Conservation (phyloP, 2,888 invertebrate genomes). For the Linnaemya vulpina region DNA sequence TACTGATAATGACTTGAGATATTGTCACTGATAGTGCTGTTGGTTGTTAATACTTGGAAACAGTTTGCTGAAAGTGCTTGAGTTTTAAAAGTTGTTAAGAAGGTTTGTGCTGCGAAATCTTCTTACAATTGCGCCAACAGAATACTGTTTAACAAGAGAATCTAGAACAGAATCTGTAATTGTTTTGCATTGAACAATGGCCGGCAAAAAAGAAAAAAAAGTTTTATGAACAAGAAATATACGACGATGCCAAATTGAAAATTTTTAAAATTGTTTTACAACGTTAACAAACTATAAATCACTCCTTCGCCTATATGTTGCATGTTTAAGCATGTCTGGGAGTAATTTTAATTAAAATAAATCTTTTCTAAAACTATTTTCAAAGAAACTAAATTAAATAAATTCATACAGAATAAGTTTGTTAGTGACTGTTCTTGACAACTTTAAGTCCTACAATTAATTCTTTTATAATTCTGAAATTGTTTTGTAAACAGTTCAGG, state of each 20-base stretch:
- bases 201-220: neutral
- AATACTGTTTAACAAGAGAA: neutral
- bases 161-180: neutral
- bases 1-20: slow-evolving; percentile 54
- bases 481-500: too few relatives aligned
- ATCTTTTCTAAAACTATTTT: too few relatives aligned
- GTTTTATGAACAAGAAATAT: neutral
- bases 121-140: neutral
- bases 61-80: neutral
- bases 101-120: neutral
- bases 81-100: neutral
- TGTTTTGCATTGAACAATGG: neutral
- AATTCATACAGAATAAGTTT: too few relatives aligned
- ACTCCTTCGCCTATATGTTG: too few relatives aligned
- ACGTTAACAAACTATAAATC: too few relatives aligned
- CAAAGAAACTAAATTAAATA: too few relatives aligned
- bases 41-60: neutral
- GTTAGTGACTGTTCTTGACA: too few relatives aligned
- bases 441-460: too few relatives aligned
- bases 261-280: too few relatives aligned
- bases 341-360: too few relatives aligned
- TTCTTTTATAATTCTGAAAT: too few relatives aligned
- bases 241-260: neutral
- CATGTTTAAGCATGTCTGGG: too few relatives aligned
- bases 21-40: slow-evolving; percentile 56